Evolutionary conservation across 2,888 invertebrate genomes (phyloP), one percentile per base, ranked within the genome.

Genomic region (Athalia cordata): DNA sequence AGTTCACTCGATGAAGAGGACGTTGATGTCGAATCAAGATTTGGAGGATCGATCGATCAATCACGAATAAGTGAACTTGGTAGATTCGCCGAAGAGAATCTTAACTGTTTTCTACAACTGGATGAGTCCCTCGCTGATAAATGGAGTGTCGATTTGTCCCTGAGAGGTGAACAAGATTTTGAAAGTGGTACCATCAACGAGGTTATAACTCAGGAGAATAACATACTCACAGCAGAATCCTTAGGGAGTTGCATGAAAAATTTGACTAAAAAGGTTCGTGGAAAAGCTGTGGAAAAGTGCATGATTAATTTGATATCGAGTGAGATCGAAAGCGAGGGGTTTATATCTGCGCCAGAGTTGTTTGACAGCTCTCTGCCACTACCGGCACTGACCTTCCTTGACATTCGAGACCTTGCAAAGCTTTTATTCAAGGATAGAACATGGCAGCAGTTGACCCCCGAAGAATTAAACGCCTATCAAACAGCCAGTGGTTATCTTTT

Each of bases 121-220:
- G 75, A 75, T 57, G 45, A n/a, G n/a, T 50, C 15, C n/a, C 11
- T 75, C 7, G 62, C 75, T 15, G 75, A 75, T 7, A 75, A 75
- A 64, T 75, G 75, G 75, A 62, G 6, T 9, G n/a, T 0, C 4
- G n/a, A 61, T 5, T 64, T 75, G 29, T 13, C n/a, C 15, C 72
- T 59, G 15, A 29, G 15, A 5, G 15, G 8, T 8, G 29, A 62
- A 8, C 15, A 5, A 62, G 5, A 15, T 3, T 68, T 55, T 55
- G 9, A n/a, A 68, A 52, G 43, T 29, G 29, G 29, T 29, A 29
- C 29, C 2, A 29, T 29, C 29, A 29, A 29, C 29, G 29, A 29
- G 29, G 29, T 29, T 29, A 29, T 29, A 29, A 29, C 29, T 29
- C 29, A 29, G 29, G 29, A 29, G 29, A 2, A 2, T 29, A 29